Percentiles rank a stretch among this genome's conserved stretches.
Conservation (phyloP, 2,888 invertebrate species). For the Chloroclysta siterata region DNA sequence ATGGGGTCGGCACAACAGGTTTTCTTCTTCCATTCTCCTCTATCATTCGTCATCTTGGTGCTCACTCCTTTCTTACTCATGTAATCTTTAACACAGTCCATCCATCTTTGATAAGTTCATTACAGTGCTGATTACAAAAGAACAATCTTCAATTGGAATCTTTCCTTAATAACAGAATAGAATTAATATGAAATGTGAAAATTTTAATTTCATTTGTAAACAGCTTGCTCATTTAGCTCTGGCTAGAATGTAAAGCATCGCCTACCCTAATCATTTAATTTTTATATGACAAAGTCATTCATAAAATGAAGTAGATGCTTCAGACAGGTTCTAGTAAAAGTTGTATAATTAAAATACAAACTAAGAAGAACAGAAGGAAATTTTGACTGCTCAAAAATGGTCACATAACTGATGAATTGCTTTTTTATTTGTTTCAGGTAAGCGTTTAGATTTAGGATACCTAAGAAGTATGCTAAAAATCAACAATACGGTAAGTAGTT, state of each 20-base stretch:
- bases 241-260: conserved; percentile 2
- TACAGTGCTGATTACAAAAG: neutral
- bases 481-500: conserved; percentile 3
- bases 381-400: too few species aligned
- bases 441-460: neutral
- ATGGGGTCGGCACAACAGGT: too few species aligned
- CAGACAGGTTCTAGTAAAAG: too few species aligned
- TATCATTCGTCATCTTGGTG: too few species aligned
- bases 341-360: too few species aligned
- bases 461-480: neutral
- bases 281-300: too few species aligned
- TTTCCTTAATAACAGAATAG: neutral
- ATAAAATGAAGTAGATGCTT: too few species aligned
- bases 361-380: too few species aligned
- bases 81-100: too few species aligned
- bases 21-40: too few species aligned
- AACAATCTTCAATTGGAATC: neutral
- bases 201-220: conserved; percentile 17
- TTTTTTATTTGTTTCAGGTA: conserved; percentile 20
- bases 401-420: neutral
- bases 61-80: too few species aligned
- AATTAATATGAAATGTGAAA: conserved; percentile 10
- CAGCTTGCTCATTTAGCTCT: conserved; percentile 7
- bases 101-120: too few species aligned
- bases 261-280: neutral